These are phyloP conservation scores for Aphelenchoides fujianensis DNA, from an alignment of 1,140 invertebrate species.

Conservation along the genomic window DNA sequence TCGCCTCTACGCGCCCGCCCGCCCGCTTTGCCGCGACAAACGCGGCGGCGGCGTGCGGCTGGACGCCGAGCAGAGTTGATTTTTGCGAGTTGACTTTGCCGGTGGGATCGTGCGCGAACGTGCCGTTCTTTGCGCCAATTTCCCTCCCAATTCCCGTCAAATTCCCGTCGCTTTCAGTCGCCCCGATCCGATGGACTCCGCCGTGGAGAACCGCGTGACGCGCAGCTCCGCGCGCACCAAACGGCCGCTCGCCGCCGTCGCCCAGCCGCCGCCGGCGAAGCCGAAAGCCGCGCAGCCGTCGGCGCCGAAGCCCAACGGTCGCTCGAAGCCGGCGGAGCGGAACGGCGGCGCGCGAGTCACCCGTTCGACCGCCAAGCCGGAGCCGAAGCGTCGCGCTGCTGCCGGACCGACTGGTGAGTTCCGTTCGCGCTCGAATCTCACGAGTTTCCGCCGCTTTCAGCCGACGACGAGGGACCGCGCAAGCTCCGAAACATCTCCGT, in stretches of 20 bases:
- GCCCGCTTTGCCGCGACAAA: too few relatives aligned
- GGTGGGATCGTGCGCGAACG: too few relatives aligned
- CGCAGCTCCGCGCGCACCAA: neutral
- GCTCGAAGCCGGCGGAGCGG: neutral
- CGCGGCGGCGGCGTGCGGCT: too few relatives aligned
- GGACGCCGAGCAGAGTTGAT: too few relatives aligned
- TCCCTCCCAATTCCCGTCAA: too few relatives aligned
- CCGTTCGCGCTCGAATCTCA: neutral
- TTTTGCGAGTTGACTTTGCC: too few relatives aligned
- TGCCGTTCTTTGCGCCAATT: too few relatives aligned
- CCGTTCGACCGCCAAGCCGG: conserved; percentile 2
- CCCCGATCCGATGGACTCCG: neutral
- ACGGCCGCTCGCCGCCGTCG: neutral
- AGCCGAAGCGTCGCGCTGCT: neutral
- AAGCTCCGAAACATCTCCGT: neutral
- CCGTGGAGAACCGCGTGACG: neutral
- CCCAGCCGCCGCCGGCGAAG: neutral
- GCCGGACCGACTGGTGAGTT: neutral
- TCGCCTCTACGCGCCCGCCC: too few relatives aligned
- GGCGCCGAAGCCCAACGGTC: neutral
- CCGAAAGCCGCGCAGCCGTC: neutral
- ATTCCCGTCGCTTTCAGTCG: too few relatives aligned
- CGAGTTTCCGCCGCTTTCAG: neutral
- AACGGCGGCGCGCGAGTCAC: neutral
- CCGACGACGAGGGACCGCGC: neutral